phyloP scores from a whole-genome alignment of 1,140 invertebrate species.

The Thaumetopoea pityocampa region DNA sequence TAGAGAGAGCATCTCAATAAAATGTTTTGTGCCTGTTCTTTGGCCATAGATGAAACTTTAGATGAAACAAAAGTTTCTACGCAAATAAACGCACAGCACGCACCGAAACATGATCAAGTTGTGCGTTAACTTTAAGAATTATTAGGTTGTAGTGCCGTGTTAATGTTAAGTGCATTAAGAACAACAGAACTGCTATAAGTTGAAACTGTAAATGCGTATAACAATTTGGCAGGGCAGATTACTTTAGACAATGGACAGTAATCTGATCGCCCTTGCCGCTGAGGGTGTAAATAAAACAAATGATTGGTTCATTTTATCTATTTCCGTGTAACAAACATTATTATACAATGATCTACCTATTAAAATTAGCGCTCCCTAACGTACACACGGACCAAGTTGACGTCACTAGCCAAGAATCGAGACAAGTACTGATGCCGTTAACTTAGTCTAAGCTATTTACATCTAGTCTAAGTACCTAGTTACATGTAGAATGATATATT shows the following conservation, averaged over 20 bases:
- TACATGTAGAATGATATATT: slow-evolving; percentile 12
- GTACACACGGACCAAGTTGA: slow-evolving; percentile 9
- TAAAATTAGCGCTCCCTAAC: slow-evolving; percentile 26
- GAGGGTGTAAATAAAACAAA: slow-evolving; percentile 35
- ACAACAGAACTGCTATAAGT: too few relatives aligned
- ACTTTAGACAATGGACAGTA: not conserved
- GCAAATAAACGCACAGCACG: too few relatives aligned
- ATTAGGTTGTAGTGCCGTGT: too few relatives aligned
- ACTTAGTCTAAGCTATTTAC: slow-evolving; percentile 28
- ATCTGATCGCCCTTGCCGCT: too few relatives aligned
- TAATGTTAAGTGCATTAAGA: too few relatives aligned
- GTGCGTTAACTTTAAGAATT: too few relatives aligned
- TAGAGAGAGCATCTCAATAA: too few relatives aligned
- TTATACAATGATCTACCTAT: slow-evolving; percentile 33
- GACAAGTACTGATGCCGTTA: slow-evolving; percentile 1
- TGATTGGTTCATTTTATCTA: slow-evolving; percentile 44
- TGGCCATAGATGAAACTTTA: too few relatives aligned
- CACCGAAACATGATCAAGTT: too few relatives aligned
- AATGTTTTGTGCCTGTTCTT: too few relatives aligned
- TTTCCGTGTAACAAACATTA: slow-evolving; percentile 65
- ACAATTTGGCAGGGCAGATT: not conserved
- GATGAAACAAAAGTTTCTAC: too few relatives aligned
- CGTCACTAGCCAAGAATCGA: slow-evolving; percentile 8
- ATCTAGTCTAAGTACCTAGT: slow-evolving; percentile 27
- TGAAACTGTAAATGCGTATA: too few relatives aligned